Conservation (phyloP, 1,140 invertebrate genomes). For the Onthophagus taurus region DNA sequence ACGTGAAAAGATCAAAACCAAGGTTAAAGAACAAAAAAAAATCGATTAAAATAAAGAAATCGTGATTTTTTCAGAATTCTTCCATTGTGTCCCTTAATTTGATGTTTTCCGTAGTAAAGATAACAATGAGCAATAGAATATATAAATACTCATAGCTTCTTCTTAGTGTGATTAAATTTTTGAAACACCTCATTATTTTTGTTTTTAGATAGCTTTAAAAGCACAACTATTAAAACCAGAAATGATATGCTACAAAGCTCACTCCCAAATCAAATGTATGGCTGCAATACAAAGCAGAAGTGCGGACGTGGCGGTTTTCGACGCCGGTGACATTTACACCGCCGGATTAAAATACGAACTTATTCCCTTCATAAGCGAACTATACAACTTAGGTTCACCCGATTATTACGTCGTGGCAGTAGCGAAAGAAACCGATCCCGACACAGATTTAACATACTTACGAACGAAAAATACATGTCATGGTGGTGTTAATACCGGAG, state of each 20-base stretch:
- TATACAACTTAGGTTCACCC: constrained; percentile 74
- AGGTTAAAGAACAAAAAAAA: too few relatives aligned
- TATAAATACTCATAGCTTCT: too few relatives aligned
- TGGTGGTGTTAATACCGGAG: constrained; percentile 82
- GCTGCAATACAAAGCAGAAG: constrained; percentile 62
- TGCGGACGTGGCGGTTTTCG: constrained; percentile 83
- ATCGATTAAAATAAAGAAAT: too few relatives aligned
- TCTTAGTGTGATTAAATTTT: too few relatives aligned
- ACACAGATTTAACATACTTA: constrained; percentile 80
- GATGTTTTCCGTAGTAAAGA: too few relatives aligned
- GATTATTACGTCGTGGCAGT: constrained; percentile 94
- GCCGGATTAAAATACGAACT: constrained; percentile 71
- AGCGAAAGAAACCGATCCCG: constrained; percentile 76
- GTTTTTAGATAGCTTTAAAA: constrained; percentile 65
- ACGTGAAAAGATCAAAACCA: too few relatives aligned
- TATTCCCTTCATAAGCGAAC: constrained; percentile 81
- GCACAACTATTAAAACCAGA: constrained; percentile 83
- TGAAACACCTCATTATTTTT: too few relatives aligned
- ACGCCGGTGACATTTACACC: constrained; percentile 90
- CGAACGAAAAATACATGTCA: constrained; percentile 86
- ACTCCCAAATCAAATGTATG: constrained; percentile 87
- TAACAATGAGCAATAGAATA: too few relatives aligned
- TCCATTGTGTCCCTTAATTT: too few relatives aligned
- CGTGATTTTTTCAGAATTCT: too few relatives aligned
- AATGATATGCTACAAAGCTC: constrained; percentile 74